Evolutionary conservation across 2,113 vertebrate species (phyloP).

Genomic region (Callionymus lyra): DNA sequence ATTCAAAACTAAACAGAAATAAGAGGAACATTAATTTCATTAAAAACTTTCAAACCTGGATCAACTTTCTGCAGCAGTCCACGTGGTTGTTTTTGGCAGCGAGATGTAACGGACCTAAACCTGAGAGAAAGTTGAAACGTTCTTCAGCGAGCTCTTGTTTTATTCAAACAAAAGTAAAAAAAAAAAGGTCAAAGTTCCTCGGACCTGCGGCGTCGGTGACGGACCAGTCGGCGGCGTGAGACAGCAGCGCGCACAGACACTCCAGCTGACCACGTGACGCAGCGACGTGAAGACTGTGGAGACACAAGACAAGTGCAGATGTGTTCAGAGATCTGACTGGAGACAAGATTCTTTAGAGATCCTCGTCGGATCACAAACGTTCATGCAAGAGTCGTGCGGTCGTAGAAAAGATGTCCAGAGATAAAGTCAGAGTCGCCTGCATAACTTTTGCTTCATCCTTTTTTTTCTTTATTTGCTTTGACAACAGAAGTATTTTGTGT

Average conservation of each 20-base stretch:
- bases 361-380: too few relatives aligned
- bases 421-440: too few relatives aligned
- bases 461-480: too few relatives aligned
- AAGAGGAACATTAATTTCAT: too few relatives aligned
- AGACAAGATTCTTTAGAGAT: too few relatives aligned
- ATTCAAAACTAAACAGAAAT: too few relatives aligned
- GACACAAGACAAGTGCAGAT: conserved; percentile 8
- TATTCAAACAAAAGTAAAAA: neutral
- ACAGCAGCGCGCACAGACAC: conserved; percentile 80
- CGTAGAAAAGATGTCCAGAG: too few relatives aligned
- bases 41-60: conserved; percentile 89
- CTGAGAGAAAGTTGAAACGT: conserved; percentile 47
- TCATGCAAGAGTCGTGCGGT: too few relatives aligned
- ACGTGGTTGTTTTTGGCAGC: conserved; percentile 84
- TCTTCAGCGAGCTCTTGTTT: neutral
- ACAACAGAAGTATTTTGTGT: too few relatives aligned
- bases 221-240: conserved; percentile 82
- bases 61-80: conserved; percentile 81
- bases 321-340: conserved; percentile 1
- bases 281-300: conserved; percentile 81
- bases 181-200: neutral
- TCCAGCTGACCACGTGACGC: conserved; percentile 80
- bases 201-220: conserved; percentile 81
- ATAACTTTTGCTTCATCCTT: too few relatives aligned
- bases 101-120: conserved; percentile 84